Percentiles rank a stretch among this genome's conserved stretches.
phyloP scores from a whole-genome alignment of 2,888 invertebrate species.

The Philopedon plagiatum region DNA sequence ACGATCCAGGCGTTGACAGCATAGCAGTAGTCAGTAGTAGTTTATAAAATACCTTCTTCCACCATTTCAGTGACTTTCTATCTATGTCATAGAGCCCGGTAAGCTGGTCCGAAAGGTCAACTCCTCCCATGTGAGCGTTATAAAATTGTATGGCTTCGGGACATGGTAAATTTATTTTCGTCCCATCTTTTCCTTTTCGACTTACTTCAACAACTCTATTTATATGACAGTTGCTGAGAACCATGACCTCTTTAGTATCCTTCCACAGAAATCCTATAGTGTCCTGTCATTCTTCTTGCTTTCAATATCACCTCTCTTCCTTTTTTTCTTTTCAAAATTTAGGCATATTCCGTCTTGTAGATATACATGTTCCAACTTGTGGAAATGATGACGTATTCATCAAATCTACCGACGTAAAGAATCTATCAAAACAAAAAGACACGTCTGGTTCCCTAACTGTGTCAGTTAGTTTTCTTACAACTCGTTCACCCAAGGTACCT shows the following conservation, averaged over 20 bases:
- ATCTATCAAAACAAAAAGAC: not conserved
- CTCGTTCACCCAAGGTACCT: conserved; percentile 5
- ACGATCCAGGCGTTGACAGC: conserved; percentile 55
- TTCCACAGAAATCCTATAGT: conserved; percentile 46
- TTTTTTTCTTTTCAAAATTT: not conserved
- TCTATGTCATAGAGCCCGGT: conserved; percentile 11
- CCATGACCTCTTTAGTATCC: conserved; percentile 58
- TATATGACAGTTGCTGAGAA: conserved; percentile 57
- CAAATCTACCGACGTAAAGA: not conserved
- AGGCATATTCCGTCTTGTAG: not conserved
- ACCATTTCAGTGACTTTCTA: conserved; percentile 22
- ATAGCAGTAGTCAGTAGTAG: conserved; percentile 44
- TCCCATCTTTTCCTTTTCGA: conserved; percentile 57
- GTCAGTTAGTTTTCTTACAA: not conserved
- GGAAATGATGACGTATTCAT: not conserved
- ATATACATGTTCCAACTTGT: not conserved
- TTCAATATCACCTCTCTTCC: not conserved
- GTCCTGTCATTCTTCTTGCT: not conserved
- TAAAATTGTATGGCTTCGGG: conserved; percentile 54
- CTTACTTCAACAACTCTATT: conserved; percentile 35
- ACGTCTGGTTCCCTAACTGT: not conserved
- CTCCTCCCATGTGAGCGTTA: conserved; percentile 16
- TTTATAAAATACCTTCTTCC: conserved; percentile 13
- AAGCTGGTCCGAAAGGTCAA: conserved; percentile 12
- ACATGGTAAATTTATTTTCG: conserved; percentile 50